Conservation (phyloP, 2,888 invertebrate species). For the Clunio marinus region DNA sequence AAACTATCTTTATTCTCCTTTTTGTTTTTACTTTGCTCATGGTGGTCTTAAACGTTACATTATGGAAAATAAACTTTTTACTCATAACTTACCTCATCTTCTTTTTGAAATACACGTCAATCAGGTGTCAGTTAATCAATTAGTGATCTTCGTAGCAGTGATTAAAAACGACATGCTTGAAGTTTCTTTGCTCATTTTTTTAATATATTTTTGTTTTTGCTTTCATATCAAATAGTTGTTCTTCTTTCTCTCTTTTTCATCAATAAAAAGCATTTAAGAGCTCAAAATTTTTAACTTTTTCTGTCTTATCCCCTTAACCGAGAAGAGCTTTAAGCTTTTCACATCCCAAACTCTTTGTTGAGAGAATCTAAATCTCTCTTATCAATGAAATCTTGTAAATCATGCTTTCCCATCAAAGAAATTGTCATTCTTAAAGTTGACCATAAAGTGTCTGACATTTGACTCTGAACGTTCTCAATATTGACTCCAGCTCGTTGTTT, state of each 20-base stretch:
- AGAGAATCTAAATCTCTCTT: constrained; percentile 59
- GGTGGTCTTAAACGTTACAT: not conserved
- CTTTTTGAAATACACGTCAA: not conserved
- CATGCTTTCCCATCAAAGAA: constrained; percentile 70
- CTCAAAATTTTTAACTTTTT: no score
- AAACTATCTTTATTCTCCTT: not conserved
- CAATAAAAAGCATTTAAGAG: no score
- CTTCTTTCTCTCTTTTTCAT: not conserved
- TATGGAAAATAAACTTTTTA: not conserved
- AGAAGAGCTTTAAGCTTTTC: not conserved
- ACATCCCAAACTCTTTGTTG: constrained; percentile 55
- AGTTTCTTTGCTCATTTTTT: no score
- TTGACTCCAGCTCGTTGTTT: constrained; percentile 51
- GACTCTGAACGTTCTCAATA: constrained; percentile 47
- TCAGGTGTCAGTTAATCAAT: constrained; percentile 15
- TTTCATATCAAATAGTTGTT: not conserved
- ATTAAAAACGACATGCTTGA: not conserved
- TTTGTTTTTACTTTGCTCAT: not conserved
- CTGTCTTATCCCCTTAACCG: no score
- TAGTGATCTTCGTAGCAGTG: not conserved
- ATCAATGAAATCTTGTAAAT: constrained; percentile 60
- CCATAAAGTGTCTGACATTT: constrained; percentile 93
- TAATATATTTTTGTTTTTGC: not conserved
- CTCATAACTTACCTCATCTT: no score
- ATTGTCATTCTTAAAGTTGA: constrained; percentile 84